Evolutionary conservation across 2,888 invertebrate species (phyloP), one percentile per base, ranked within the genome.

Genomic region (Acholoe squamosa): DNA sequence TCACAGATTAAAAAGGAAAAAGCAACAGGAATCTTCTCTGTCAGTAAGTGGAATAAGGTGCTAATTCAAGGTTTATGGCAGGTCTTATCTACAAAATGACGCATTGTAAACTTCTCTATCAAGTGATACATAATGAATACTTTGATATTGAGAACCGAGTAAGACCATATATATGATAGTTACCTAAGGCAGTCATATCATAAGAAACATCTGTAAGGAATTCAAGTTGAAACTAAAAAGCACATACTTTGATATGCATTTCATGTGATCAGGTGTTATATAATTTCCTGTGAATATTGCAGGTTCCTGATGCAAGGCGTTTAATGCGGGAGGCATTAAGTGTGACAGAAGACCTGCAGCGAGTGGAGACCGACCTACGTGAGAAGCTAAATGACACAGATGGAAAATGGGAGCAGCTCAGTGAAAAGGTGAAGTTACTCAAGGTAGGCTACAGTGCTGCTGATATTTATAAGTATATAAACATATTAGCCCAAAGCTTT

Each of bases 301-400:
- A 86, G 86, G 52, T 86, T 56, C 86, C 86, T n/a, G 54, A 52
- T 54, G 86, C 86, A 19, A 52, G 54, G 28, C 52, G 28, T 14
- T 31, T 86, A 1, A n/a, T 86, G 31, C 52, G 86, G 0, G 86
- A 86, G 22, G 86, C 54, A 25, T 3, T 86, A 28, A 28, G 56
- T 54, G 28, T 86, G 16, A 54, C 86, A 0, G 86, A 86, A 86
- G 33, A 86, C 54, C 54, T 86, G 1, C 86, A 86, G 25, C 54
- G 25, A 14, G 86, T 54, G 7, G n/a, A 86, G 54, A 86, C 0
- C 14, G 28, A 54, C 14, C 86, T 86, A 10, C 86, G 25, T 10
- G 33, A 28, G 12, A 86, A n/a, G 19, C 16, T 86, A 12, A 28
- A 86, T 28, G n/a, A 19, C 54, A 16, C 22, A 25, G 28, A 16